Base-by-base conservation (phyloP, 2,113 vertebrate species). In the Petaurus breviceps region DNA sequence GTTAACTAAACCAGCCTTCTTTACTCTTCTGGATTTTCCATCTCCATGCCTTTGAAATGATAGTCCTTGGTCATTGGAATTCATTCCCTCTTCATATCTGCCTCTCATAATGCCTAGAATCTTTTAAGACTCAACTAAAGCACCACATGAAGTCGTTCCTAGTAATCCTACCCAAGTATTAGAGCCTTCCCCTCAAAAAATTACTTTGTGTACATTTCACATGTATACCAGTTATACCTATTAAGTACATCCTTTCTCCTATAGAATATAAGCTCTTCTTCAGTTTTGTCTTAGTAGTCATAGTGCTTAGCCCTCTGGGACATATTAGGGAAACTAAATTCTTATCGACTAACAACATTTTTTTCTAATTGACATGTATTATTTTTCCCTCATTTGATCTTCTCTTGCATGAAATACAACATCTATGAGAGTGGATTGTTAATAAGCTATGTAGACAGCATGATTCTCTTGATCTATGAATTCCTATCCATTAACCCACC, bases 141-240 rank as follows among this genome's bases (percentile, higher is more conserved):
- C 6, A 43, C n/a, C 16, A 84, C 37, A 84, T 84, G 68, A 84
- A 84, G 19, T 8, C 19, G 8, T 84, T 43, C 19, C 16, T 84
- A 1, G 6, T n/a, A 84, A 1, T 22, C 1, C 1, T 43, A 23
- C 19, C 0, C 19, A 43, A n/a, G n/a, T 8, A 84, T 43, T 43
- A 68, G 31, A 14, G 3, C 11, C 68, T 84, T 84, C 0, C 7
- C n/a, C 19, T 43, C 19, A 43, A 43, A 43, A 68, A 84, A 84
- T 43, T 0, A 84, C 1, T 8, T 43, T 84, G 61, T 77, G 8
- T 43, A 84, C 23, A 43, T 43, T 84, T 8, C 19, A 43, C 2
- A 43, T 43, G 19, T 43, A 84, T 84, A 8, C 19, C n/a, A 43
- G 19, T 43, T 84, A 22, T 43, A 84, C 22, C n/a, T 43, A 84